These are phyloP conservation scores for Resseliella maxima DNA, from an alignment of 2,888 invertebrate genomes.

Conservation along the genomic window DNA sequence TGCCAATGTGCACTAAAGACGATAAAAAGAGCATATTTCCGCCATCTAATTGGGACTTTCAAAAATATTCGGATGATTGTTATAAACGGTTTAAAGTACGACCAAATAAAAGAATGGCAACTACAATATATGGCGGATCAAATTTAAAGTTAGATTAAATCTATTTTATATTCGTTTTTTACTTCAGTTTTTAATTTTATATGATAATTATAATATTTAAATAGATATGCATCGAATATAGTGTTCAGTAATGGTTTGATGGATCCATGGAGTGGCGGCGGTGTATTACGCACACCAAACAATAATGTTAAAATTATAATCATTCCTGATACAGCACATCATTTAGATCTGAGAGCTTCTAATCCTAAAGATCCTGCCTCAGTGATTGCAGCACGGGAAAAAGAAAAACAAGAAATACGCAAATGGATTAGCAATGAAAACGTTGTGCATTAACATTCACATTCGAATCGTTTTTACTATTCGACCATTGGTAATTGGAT, in stretches of 20 bases:
- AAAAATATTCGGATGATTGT: slow-evolving; percentile 76
- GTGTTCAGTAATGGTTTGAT: slow-evolving; percentile 86
- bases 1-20: slow-evolving; percentile 86
- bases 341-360: slow-evolving; percentile 79
- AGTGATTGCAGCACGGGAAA: slow-evolving; percentile 46
- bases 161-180: too few relatives aligned
- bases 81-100: slow-evolving; percentile 75
- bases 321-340: slow-evolving; percentile 87
- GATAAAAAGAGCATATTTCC: slow-evolving; percentile 88
- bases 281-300: slow-evolving; percentile 78
- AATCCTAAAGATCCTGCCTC: slow-evolving; percentile 59
- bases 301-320: slow-evolving; percentile 75
- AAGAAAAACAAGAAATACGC: slow-evolving; percentile 3
- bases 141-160: too few relatives aligned
- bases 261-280: slow-evolving; percentile 91
- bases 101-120: slow-evolving; percentile 76
- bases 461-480: too few relatives aligned
- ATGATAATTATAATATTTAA: too few relatives aligned
- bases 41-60: slow-evolving; percentile 78
- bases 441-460: too few relatives aligned
- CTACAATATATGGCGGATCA: slow-evolving; percentile 84
- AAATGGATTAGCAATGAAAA: slow-evolving; percentile 13
- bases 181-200: too few relatives aligned
- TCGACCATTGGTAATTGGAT: too few relatives aligned
- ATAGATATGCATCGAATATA: slow-evolving; percentile 74